Percentiles rank a stretch among this genome's conserved stretches.
Conservation (phyloP, 2,113 vertebrate genomes). For the Odontophorus gujanensis region DNA sequence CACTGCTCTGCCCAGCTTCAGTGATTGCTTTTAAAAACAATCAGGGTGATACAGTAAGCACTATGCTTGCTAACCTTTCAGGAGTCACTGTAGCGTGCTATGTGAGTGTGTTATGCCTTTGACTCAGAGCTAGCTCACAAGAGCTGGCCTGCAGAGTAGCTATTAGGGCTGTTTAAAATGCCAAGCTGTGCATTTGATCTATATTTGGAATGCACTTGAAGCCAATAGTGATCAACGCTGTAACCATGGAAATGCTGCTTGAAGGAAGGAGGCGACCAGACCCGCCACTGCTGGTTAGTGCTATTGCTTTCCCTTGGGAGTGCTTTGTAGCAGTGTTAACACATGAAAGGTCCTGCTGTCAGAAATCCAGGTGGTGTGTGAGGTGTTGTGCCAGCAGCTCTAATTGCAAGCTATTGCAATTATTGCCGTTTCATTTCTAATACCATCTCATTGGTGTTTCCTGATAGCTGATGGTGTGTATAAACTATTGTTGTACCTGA, state of each 20-base stretch:
- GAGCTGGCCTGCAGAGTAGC: background rate
- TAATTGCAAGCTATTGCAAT: background rate
- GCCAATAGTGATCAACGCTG: background rate
- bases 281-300: background rate
- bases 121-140: background rate
- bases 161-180: background rate
- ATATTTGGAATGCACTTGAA: background rate
- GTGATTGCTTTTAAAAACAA: background rate
- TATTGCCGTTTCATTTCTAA: background rate
- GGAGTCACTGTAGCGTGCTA: accelerated
- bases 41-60: background rate
- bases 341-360: background rate
- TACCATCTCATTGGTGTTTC: background rate
- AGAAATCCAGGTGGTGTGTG: background rate
- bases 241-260: constrained; percentile 54
- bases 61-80: background rate
- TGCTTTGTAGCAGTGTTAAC: background rate
- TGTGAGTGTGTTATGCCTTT: background rate
- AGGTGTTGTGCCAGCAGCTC: background rate
- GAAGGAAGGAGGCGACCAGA: background rate
- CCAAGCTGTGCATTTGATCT: background rate
- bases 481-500: background rate
- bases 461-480: background rate
- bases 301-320: background rate
- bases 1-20: background rate